Conservation (phyloP, 2,113 vertebrate species). For the Crotalus horridus region DNA sequence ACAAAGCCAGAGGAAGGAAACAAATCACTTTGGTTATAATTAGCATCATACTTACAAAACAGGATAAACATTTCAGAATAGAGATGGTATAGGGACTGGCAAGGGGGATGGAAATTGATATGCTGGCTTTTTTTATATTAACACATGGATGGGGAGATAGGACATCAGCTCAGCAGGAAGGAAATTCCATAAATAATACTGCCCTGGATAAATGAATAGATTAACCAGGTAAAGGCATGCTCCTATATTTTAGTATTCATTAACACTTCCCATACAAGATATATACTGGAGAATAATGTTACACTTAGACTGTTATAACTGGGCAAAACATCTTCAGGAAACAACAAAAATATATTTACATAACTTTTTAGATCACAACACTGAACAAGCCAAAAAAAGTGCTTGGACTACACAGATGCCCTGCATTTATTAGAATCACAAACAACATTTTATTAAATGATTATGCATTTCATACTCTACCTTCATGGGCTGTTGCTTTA, state of each 20-base stretch:
- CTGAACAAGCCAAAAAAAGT: neutral
- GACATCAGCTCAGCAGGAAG: neutral
- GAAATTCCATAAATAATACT: neutral
- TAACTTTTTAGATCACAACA: neutral
- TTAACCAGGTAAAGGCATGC: neutral
- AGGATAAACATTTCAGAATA: neutral
- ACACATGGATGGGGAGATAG: neutral
- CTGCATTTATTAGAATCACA: neutral
- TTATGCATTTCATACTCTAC: conserved; percentile 26
- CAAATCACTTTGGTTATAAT: neutral
- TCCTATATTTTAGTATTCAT: neutral
- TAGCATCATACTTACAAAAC: neutral
- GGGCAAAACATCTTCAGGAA: neutral
- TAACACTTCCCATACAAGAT: neutral
- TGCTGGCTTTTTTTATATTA: neutral
- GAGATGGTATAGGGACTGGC: neutral
- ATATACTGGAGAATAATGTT: neutral
- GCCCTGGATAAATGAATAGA: neutral
- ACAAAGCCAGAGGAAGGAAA: neutral
- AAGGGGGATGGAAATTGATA: neutral
- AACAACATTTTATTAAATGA: neutral
- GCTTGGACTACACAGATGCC: neutral
- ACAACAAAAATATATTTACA: neutral
- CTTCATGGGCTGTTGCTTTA: conserved; percentile 34
- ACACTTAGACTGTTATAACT: neutral